A percentile compares a stretch with the other conserved stretches of the same genome.
Conservation (phyloP, 2,113 vertebrate species). For the Dermatemys mawii region DNA sequence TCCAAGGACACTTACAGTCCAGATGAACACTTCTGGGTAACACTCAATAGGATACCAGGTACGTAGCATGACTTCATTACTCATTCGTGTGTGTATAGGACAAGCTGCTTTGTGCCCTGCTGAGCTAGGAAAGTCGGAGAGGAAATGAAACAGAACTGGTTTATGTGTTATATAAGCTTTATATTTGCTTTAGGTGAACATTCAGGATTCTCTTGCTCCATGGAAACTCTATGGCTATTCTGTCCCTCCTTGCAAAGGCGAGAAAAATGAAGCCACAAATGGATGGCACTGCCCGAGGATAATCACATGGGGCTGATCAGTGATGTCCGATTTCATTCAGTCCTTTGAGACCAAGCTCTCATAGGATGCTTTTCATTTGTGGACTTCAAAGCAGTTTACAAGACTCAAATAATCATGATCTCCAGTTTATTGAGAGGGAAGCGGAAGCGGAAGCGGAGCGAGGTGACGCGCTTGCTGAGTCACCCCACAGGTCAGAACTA, state of each 20-base stretch:
- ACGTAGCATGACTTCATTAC: not conserved
- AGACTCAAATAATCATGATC: not conserved
- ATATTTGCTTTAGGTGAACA: not conserved
- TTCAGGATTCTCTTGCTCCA: not conserved
- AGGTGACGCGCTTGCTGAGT: not conserved
- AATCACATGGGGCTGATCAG: not conserved
- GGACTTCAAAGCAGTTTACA: not conserved
- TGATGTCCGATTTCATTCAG: not conserved
- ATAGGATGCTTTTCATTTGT: not conserved
- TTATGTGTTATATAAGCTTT: not conserved
- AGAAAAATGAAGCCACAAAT: not conserved
- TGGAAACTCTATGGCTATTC: not conserved
- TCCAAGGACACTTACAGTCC: conserved; percentile 79
- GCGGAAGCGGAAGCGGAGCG: too few species aligned
- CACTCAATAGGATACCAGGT: conserved; percentile 77
- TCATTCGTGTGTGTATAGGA: not conserved
- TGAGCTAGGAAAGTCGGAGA: not conserved
- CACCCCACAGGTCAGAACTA: not conserved
- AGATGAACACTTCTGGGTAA: conserved; percentile 81
- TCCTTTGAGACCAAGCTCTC: not conserved
- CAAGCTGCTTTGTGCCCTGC: not conserved
- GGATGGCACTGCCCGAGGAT: not conserved
- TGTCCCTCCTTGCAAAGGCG: not conserved
- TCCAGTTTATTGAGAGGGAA: not conserved
- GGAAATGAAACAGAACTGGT: not conserved